Percentiles rank a stretch among this genome's conserved stretches.
These are phyloP conservation scores for Pontoporia blainvillei DNA, from an alignment of 2,113 vertebrate species.

Conservation along the genomic window DNA sequence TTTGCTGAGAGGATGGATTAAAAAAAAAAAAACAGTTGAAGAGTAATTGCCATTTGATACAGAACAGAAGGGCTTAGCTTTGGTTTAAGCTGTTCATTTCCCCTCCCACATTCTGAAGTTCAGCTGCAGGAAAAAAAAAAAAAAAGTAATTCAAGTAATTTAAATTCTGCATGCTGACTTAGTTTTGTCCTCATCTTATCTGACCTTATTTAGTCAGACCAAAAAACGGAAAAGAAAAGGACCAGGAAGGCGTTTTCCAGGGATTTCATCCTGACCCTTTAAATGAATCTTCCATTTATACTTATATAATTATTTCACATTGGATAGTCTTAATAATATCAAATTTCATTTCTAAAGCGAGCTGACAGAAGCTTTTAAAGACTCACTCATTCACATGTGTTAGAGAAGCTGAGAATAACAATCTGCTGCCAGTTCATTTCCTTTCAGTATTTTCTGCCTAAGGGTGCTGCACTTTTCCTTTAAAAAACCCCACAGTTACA, in stretches of 20 bases:
- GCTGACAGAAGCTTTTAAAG: slow-evolving; percentile 11
- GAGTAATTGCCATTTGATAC: slow-evolving; percentile 44
- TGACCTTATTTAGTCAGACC: slow-evolving; percentile 54
- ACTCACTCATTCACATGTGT: slow-evolving; percentile 41
- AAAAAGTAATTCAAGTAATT: slow-evolving; percentile 37
- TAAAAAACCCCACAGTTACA: neutral
- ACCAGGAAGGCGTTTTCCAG: neutral
- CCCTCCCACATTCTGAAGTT: slow-evolving; percentile 28
- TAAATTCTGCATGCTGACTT: slow-evolving; percentile 52
- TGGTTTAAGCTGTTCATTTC: neutral
- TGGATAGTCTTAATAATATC: slow-evolving; percentile 30
- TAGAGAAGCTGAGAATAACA: neutral
- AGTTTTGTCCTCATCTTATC: slow-evolving; percentile 53
- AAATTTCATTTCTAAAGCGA: slow-evolving; percentile 23
- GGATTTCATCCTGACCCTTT: neutral
- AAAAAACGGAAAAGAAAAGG: neutral
- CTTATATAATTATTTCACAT: slow-evolving; percentile 23
- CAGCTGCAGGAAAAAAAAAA: neutral
- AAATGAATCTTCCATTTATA: slow-evolving; percentile 18
- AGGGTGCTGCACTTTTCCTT: neutral
- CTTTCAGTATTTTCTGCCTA: neutral
- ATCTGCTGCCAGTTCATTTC: neutral
- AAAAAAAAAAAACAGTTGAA: neutral
- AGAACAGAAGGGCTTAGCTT: slow-evolving; percentile 28
- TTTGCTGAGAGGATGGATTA: slow-evolving; percentile 25